These are phyloP conservation scores for Cylas formicarius DNA, from an alignment of 1,140 invertebrate genomes.

Conservation along the genomic window DNA sequence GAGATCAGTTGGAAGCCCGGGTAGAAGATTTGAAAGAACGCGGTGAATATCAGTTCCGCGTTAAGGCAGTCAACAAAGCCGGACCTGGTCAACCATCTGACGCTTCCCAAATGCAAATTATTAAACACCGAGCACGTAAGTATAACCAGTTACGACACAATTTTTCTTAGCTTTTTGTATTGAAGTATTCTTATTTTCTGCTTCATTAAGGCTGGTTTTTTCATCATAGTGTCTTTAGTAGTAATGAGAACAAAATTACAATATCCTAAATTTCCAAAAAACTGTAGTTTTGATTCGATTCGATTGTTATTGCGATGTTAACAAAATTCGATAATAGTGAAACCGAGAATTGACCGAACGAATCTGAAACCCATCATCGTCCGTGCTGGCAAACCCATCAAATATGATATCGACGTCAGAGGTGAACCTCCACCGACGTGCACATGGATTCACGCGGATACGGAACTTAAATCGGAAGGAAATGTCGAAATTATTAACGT, in stretches of 20 bases:
- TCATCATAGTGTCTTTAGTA: too few relatives aligned
- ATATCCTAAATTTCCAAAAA: neutral
- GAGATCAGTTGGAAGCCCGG: constrained; percentile 66
- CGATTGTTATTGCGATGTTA: constrained; percentile 2
- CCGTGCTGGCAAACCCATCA: constrained; percentile 84
- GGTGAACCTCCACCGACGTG: constrained; percentile 92
- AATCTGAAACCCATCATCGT: constrained; percentile 87
- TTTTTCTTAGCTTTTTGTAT: neutral
- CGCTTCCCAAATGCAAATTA: constrained; percentile 83
- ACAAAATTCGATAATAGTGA: constrained; percentile 59
- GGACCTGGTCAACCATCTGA: constrained; percentile 90
- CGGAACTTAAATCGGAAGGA: constrained; percentile 51
- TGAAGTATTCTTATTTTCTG: neutral
- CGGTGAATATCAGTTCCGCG: constrained; percentile 89
- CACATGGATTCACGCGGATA: constrained; percentile 69
- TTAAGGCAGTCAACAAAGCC: constrained; percentile 94
- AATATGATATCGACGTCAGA: constrained; percentile 87
- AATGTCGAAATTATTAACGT: constrained; percentile 82
- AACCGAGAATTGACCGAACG: constrained; percentile 93
- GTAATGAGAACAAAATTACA: too few relatives aligned
- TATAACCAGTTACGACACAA: constrained; percentile 23
- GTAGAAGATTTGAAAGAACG: constrained; percentile 84
- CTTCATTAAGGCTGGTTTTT: too few relatives aligned
- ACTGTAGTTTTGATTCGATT: too few relatives aligned
- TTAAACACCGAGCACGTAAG: constrained; percentile 83